These are phyloP conservation scores for Drosophila albomicans DNA, from an alignment of 1,140 invertebrate genomes.

Conservation along the genomic window DNA sequence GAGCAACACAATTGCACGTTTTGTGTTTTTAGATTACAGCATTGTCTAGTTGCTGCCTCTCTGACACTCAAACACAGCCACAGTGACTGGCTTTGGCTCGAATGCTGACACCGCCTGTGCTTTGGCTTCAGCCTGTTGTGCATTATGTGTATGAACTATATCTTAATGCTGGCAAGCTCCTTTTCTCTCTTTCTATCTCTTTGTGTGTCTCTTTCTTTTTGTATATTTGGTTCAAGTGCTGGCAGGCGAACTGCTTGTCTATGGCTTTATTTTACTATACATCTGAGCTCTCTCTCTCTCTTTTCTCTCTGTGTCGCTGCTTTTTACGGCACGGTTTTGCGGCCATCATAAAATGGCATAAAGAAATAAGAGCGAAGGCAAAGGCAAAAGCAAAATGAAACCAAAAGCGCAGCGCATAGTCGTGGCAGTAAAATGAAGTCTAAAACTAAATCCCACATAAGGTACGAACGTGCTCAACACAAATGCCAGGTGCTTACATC, in stretches of 20 bases:
- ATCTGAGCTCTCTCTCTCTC: constrained; percentile 11
- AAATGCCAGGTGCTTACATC: constrained; percentile 79
- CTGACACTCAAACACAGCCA: constrained; percentile 9
- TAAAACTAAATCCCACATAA: constrained; percentile 82
- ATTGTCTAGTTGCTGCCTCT: constrained; percentile 58
- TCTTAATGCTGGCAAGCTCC: constrained; percentile 31
- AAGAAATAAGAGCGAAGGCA: constrained; percentile 51
- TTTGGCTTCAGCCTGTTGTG: constrained; percentile 21
- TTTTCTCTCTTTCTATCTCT: background rate
- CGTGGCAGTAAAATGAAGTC: constrained; percentile 77
- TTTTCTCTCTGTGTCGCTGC: constrained; percentile 9
- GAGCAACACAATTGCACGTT: constrained; percentile 70
- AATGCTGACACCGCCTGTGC: background rate
- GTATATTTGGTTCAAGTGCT: constrained; percentile 44
- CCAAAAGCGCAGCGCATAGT: constrained; percentile 75
- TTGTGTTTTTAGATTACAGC: constrained; percentile 77
- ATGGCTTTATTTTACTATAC: constrained; percentile 76
- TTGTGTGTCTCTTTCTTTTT: constrained; percentile 14
- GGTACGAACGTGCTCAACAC: constrained; percentile 82
- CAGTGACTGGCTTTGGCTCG: background rate
- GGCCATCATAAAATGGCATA: constrained; percentile 80
- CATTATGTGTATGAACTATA: constrained; percentile 50
- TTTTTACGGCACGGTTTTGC: constrained; percentile 65
- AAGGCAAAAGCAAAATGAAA: constrained; percentile 63
- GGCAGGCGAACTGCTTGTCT: constrained; percentile 57